Conservation (phyloP, 2,888 invertebrate genomes). For the Phasia obesa region DNA sequence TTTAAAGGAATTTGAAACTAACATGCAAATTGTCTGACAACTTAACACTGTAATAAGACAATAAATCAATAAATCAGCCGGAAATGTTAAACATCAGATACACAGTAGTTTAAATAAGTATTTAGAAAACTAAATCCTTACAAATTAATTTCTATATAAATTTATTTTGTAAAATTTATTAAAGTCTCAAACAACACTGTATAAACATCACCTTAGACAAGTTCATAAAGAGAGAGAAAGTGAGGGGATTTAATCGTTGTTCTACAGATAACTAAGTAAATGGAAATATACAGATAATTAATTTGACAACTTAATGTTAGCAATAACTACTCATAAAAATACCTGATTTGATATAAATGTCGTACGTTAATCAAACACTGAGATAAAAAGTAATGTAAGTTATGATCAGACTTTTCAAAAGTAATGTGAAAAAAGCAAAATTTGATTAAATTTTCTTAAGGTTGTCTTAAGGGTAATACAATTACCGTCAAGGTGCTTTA, state of each 20-base stretch:
- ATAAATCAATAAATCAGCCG: conserved; percentile 63
- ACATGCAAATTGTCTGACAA: conserved; percentile 59
- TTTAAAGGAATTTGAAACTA: neutral
- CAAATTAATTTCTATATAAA: conserved; percentile 50
- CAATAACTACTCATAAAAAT: conserved; percentile 71
- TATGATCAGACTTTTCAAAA: neutral
- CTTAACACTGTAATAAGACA: conserved; percentile 50
- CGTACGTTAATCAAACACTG: neutral
- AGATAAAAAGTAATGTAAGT: neutral
- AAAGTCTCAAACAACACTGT: neutral
- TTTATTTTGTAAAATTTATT: conserved; percentile 32
- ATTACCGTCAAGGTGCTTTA: no score
- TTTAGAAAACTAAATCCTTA: conserved; percentile 52
- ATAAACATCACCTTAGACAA: neutral
- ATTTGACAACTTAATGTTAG: conserved; percentile 72
- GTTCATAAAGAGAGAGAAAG: neutral
- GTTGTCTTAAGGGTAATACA: no score
- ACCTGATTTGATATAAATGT: conserved; percentile 48
- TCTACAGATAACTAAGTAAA: no score
- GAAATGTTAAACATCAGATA: conserved; percentile 45
- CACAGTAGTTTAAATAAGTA: conserved; percentile 37
- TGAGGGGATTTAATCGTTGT: neutral
- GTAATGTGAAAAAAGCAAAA: neutral
- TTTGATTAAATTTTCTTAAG: neutral
- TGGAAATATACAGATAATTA: conserved; percentile 19